These are phyloP conservation scores for Oncorhynchus nerka DNA, from an alignment of 2,113 vertebrate species.

Conservation along the genomic window DNA sequence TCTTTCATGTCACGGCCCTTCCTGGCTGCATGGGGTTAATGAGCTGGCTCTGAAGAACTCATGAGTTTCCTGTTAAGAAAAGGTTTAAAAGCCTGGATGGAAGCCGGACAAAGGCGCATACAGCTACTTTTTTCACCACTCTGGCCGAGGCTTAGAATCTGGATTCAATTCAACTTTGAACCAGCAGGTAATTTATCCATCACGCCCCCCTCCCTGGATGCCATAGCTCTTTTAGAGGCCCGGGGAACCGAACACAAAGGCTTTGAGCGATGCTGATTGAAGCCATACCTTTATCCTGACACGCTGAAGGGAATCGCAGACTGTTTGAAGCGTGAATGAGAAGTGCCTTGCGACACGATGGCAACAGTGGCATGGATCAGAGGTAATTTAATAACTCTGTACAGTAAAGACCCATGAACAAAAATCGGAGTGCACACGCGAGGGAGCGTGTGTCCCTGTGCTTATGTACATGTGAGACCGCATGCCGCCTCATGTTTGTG, in stretches of 20 bases:
- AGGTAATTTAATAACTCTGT: neutral
- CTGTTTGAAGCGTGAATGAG: constrained; percentile 28
- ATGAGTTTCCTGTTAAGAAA: constrained; percentile 32
- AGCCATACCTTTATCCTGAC: constrained; percentile 37
- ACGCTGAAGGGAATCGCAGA: constrained; percentile 40
- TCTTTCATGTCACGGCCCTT: constrained; percentile 46
- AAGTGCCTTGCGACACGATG: constrained; percentile 30
- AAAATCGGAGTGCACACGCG: neutral
- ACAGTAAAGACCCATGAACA: constrained; percentile 32
- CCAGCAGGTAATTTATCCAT: constrained; percentile 27
- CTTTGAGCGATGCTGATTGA: constrained; percentile 40
- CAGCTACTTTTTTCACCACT: constrained; percentile 2
- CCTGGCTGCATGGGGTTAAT: constrained; percentile 56
- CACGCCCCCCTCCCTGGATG: neutral
- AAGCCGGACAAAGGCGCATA: constrained; percentile 17
- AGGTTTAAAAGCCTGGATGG: constrained; percentile 15
- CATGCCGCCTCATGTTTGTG: constrained; percentile 7
- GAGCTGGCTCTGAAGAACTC: constrained; percentile 45
- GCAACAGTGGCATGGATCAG: neutral
- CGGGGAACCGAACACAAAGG: constrained; percentile 18
- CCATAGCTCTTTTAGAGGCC: neutral
- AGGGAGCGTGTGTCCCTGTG: constrained; percentile 1
- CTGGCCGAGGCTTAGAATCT: constrained; percentile 19
- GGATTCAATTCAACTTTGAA: constrained; percentile 47
- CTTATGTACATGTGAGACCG: constrained; percentile 2